Conservation (phyloP, 2,888 invertebrate genomes). For the Lamellibrachia satsuma region DNA sequence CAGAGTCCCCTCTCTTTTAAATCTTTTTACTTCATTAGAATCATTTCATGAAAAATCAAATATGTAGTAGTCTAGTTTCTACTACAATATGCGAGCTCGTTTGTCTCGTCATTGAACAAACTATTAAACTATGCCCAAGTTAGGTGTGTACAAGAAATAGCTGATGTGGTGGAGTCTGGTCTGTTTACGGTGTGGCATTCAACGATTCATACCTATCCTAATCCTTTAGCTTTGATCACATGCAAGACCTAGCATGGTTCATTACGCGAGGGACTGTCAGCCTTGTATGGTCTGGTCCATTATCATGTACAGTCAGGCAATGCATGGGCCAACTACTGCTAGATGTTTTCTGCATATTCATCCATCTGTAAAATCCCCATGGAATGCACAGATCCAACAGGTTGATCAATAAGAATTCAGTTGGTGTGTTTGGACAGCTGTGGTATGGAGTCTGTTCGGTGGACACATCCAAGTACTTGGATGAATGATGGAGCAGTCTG, state of each 20-base stretch:
- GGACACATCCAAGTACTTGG: not conserved
- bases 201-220: not conserved
- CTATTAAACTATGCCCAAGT: no score
- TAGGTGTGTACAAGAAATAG: no score
- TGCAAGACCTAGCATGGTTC: not conserved
- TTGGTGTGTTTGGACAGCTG: not conserved
- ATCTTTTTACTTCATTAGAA: no score
- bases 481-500: not conserved
- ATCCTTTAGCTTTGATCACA: not conserved
- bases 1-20: no score
- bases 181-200: no score
- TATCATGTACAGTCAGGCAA: not conserved
- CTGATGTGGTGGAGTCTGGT: no score
- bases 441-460: not conserved
- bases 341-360: not conserved
- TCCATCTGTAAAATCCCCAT: not conserved
- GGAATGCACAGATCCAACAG: not conserved
- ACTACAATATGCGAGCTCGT: no score
- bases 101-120: no score
- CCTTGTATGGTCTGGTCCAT: not conserved
- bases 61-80: no score
- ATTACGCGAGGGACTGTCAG: not conserved
- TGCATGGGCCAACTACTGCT: not conserved
- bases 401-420: slow-evolving; percentile 3
- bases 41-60: no score